A percentile compares a stretch with the other conserved stretches of the same genome.
Conservation (phyloP, 2,797 vertebrate genomes). For the Agapornis canus region DNA sequence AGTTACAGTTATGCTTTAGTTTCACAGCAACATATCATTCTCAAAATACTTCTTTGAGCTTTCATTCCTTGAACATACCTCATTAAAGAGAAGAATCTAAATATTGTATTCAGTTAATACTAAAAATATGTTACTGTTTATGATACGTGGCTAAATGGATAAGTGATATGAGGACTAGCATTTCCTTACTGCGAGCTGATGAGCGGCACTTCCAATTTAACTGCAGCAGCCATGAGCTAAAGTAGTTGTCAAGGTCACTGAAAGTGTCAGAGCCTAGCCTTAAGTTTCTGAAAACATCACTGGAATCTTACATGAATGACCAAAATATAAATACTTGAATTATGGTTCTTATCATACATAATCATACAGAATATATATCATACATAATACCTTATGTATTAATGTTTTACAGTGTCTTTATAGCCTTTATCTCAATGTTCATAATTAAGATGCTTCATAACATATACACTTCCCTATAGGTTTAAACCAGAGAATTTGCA, state of each 20-base stretch:
- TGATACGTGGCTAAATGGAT: not conserved
- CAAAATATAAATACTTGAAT: not conserved
- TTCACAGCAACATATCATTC: too few relatives aligned
- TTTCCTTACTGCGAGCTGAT: not conserved
- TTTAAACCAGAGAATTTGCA: not conserved
- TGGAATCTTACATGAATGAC: not conserved
- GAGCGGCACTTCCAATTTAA: not conserved
- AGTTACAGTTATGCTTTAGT: too few relatives aligned
- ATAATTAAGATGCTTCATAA: not conserved
- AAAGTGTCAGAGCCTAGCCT: not conserved
- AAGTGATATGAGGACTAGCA: not conserved
- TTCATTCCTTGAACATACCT: too few relatives aligned
- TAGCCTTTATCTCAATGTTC: not conserved
- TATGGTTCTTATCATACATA: not conserved
- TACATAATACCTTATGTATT: not conserved
- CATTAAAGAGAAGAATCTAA: not conserved
- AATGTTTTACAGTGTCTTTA: not conserved
- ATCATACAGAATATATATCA: too few relatives aligned
- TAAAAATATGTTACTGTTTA: not conserved
- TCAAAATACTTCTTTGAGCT: too few relatives aligned
- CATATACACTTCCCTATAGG: not conserved
- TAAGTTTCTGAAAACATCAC: not conserved
- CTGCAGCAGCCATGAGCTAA: not conserved
- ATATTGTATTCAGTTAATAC: not conserved
- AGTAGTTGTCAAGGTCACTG: not conserved